Evolutionary conservation across 2,888 invertebrate species (phyloP).

Genomic region (Meiosimyza decipiens): DNA sequence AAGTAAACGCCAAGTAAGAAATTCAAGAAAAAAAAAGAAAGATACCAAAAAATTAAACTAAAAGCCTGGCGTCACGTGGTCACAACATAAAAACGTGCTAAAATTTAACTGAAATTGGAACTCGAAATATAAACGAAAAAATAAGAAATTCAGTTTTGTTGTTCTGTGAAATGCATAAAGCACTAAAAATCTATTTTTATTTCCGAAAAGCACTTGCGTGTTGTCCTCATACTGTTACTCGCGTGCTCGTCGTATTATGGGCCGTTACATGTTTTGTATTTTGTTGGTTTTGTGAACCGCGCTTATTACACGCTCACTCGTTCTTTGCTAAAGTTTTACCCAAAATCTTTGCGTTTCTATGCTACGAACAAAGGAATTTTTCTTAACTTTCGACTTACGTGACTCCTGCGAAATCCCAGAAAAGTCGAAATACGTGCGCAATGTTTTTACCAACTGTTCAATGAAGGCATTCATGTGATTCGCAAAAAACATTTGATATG

Average conservation of each 20-base stretch:
- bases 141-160: too few relatives aligned
- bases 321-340: too few relatives aligned
- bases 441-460: slow-evolving; percentile 13
- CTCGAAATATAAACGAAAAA: neutral
- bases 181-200: slow-evolving; percentile 16
- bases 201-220: neutral
- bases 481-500: too few relatives aligned
- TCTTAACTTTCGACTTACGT: too few relatives aligned
- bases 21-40: slow-evolving; percentile 3
- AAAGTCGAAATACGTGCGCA: slow-evolving; percentile 26
- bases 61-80: slow-evolving; percentile 64
- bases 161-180: neutral
- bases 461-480: too few relatives aligned
- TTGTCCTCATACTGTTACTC: too few relatives aligned
- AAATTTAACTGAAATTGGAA: slow-evolving; percentile 61
- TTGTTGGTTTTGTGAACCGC: too few relatives aligned
- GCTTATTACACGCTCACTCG: too few relatives aligned
- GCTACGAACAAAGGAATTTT: too few relatives aligned
- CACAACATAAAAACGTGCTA: slow-evolving; percentile 67
- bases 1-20: slow-evolving; percentile 16
- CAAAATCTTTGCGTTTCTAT: too few relatives aligned
- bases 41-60: slow-evolving; percentile 33
- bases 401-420: neutral
- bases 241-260: too few relatives aligned
- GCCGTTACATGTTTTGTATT: too few relatives aligned